These are phyloP conservation scores for Serinus canaria DNA, from an alignment of 2,113 vertebrate species.

Conservation along the genomic window DNA sequence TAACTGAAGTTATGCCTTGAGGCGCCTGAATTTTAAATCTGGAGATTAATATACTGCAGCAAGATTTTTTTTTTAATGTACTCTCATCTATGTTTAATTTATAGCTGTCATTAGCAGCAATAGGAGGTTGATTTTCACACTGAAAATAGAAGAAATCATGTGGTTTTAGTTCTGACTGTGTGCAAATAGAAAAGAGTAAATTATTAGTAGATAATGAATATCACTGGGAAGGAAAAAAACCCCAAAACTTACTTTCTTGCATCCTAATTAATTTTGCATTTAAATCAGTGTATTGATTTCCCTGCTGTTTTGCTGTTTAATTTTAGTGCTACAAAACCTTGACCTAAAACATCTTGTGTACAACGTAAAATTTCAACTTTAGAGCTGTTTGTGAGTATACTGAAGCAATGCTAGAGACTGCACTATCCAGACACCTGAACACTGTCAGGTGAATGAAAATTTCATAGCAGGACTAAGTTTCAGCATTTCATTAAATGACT, in stretches of 20 bases:
- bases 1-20: background rate
- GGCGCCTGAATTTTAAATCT: background rate
- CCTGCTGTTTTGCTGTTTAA: background rate
- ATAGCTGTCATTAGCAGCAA: background rate
- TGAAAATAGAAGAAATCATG: background rate
- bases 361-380: background rate
- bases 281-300: background rate
- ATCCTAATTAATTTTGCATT: background rate
- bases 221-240: background rate
- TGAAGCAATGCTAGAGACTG: background rate
- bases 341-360: background rate
- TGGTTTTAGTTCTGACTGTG: background rate
- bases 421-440: background rate
- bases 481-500: background rate
- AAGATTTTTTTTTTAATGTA: background rate
- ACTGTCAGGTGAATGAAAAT: background rate
- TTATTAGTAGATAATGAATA: background rate
- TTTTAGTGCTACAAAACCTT: background rate
- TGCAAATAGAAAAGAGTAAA: background rate
- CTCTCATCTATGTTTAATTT: background rate
- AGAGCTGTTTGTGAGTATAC: background rate
- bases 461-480: background rate
- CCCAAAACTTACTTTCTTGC: background rate
- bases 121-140: background rate
- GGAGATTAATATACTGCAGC: background rate